Evolutionary conservation across 1,140 invertebrate species (phyloP).

Genomic region (Dendrolimus kikuchii): DNA sequence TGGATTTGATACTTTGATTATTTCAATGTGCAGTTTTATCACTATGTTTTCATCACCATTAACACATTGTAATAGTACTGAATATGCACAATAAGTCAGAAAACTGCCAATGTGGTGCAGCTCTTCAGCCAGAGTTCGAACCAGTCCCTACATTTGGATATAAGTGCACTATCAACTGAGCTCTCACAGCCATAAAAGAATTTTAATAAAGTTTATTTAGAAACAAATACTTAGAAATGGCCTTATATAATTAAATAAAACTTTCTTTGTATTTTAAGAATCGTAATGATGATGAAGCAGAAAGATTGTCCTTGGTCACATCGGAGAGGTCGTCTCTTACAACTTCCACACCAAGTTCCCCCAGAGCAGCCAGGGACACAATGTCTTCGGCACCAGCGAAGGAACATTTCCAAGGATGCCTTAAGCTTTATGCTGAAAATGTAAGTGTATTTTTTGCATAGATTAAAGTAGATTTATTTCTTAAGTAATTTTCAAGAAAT

Average conservation of each 20-base stretch:
- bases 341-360: constrained; percentile 47
- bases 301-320: constrained; percentile 62
- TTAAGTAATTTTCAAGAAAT: neutral
- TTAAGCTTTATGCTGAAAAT: constrained; percentile 80
- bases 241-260: neutral
- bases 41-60: too few relatives aligned
- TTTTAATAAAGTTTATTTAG: neutral
- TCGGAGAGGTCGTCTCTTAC: constrained; percentile 52
- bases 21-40: too few relatives aligned
- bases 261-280: constrained; percentile 31
- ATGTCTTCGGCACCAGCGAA: constrained; percentile 71
- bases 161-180: too few relatives aligned
- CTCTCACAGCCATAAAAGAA: too few relatives aligned
- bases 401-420: constrained; percentile 78
- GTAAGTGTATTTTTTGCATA: constrained; percentile 46
- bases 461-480: neutral
- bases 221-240: neutral
- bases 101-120: too few relatives aligned
- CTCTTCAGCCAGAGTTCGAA: too few relatives aligned
- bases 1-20: too few relatives aligned
- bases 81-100: too few relatives aligned
- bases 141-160: too few relatives aligned
- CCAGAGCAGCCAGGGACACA: constrained; percentile 33
- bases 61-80: too few relatives aligned
- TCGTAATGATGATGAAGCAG: constrained; percentile 71